Evolutionary conservation across 1,140 invertebrate genomes (phyloP), one percentile per base, ranked within the genome.

Genomic region (Drosophila parvula): DNA sequence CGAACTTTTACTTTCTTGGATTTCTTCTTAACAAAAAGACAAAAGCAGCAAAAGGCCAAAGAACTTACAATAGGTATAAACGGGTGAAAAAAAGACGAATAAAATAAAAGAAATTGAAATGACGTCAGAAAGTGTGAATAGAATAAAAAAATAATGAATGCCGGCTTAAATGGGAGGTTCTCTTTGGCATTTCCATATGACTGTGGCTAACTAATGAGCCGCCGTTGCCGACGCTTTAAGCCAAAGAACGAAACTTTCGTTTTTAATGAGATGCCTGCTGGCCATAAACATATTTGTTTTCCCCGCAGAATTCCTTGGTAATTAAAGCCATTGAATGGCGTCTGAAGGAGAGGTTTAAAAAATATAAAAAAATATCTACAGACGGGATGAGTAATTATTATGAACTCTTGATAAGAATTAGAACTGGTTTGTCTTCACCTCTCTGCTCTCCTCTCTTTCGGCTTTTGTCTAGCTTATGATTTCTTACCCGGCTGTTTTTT

Each of bases 351-450:
- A 55, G 50, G 36, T 38, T 59, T 16, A 55, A 8, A 47, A 16
- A 27, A 27, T 18, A 22, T 14, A 40, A 3, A 43, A 47, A 45
- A n/a, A 34, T 34, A 70, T 18, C 41, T 11, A 34, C 41, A 48
- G 71, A 50, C 50, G 50, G 34, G 61, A 68, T 89, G 83, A 86
- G 83, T 86, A 86, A 86, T 86, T 86, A 86, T 88, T 88, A 79
- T 82, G 65, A 59, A 48, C 74, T 67, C 83, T 89, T 86, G 83
- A 86, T 86, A 86, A 86, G 84, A 86, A 83, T 58, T 88, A 74
- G 83, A 86, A 86, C 83, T 88, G 83, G 82, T 88, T 71, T 74
- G 63, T 43, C 38, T 73, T 32, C 16, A 53, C 34, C 62, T 44
- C 43, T 57, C 27, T 22, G 38, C 47, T 69, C 65, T 67, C 41